phyloP scores from a whole-genome alignment of 2,113 vertebrate species.

The Galeopterus variegatus region DNA sequence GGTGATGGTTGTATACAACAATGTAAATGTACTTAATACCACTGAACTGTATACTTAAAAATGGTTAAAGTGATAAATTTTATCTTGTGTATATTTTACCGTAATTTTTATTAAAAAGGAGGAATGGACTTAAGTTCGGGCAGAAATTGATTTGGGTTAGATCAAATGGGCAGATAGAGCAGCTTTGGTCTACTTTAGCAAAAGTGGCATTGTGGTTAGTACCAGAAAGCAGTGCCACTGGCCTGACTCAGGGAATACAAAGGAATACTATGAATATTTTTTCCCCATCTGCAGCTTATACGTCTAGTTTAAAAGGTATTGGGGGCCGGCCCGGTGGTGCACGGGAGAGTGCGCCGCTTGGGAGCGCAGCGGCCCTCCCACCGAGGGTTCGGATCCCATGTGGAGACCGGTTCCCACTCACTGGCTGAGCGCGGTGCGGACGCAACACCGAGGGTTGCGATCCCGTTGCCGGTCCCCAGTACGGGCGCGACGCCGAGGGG shows the following conservation, averaged over 20 bases:
- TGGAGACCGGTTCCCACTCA: no score
- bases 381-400: no score
- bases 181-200: neutral
- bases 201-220: neutral
- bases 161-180: neutral
- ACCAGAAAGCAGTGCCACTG: neutral
- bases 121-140: neutral
- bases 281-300: neutral
- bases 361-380: no score
- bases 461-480: no score
- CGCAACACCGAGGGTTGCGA: no score
- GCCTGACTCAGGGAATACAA: no score
- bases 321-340: no score
- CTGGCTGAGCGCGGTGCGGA: no score
- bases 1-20: neutral
- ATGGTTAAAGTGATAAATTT: neutral
- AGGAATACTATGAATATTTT: neutral
- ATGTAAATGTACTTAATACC: conserved; percentile 8
- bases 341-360: no score
- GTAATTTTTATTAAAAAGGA: neutral
- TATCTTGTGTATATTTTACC: neutral
- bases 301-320: neutral
- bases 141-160: conserved; percentile 1
- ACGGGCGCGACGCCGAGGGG: no score
- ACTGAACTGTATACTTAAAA: neutral